phyloP scores from a whole-genome alignment of 2,888 invertebrate genomes.

The Cartodere bifasciata region DNA sequence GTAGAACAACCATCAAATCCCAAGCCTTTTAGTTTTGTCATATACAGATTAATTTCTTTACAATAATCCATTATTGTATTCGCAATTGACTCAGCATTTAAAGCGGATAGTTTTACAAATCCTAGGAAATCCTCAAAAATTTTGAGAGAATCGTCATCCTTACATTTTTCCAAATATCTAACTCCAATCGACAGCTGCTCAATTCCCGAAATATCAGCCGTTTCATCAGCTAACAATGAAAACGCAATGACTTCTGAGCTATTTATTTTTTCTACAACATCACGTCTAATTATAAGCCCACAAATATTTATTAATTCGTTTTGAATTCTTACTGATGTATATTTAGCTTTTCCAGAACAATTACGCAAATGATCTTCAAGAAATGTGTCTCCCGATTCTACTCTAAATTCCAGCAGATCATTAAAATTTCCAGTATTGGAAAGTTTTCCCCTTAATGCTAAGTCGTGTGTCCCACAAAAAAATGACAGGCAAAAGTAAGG shows the following conservation, averaged over 20 bases:
- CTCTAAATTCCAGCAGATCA: constrained; percentile 7
- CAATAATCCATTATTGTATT: constrained; percentile 17
- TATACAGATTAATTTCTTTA: constrained; percentile 13
- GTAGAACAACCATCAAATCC: constrained; percentile 23
- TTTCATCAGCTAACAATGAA: constrained; percentile 20
- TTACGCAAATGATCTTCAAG: constrained; percentile 5
- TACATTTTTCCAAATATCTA: constrained; percentile 14
- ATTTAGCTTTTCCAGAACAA: constrained; percentile 18
- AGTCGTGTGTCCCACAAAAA: constrained; percentile 6
- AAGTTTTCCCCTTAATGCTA: constrained; percentile 2
- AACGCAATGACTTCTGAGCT: constrained; percentile 15
- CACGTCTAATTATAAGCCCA: constrained; percentile 18
- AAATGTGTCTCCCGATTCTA: constrained; percentile 5
- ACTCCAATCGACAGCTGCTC: constrained; percentile 21
- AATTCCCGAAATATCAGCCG: constrained; percentile 19
- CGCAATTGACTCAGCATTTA: constrained; percentile 19
- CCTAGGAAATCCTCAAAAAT: constrained; percentile 21
- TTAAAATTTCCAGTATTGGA: constrained; percentile 6
- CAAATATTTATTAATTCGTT: constrained; percentile 24
- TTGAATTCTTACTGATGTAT: constrained; percentile 23
- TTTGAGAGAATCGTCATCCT: constrained; percentile 15
- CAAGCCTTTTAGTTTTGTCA: constrained; percentile 18
- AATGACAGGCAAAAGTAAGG: too few relatives aligned
- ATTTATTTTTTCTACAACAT: constrained; percentile 20
- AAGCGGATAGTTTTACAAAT: constrained; percentile 17